Base-by-base conservation (phyloP, 2,113 vertebrate genomes). In the Poeciliopsis occidentalis region DNA sequence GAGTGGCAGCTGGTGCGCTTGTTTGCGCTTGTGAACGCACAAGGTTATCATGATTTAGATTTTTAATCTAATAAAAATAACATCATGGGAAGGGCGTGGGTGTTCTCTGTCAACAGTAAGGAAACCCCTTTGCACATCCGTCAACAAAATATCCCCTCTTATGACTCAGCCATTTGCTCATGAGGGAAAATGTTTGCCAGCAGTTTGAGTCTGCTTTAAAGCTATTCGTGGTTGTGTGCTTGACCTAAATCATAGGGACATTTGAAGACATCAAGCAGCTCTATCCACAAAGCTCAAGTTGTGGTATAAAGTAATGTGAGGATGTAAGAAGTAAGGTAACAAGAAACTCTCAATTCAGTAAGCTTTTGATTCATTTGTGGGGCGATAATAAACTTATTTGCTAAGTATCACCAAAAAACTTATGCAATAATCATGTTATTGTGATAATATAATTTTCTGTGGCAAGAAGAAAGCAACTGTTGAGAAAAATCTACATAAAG, bases 381-480 rank as follows among this genome's bases (percentile, higher is more conserved):
- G 8, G 51, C 22, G 62, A 65, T 66, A 73, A 69, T 61, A 29
- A 57, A 78, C 27, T 44, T 63, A 54, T 54, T 37, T 27, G 29
- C 60, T 71, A 64, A 80, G 60, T 70, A 63, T 47, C 29, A 64
- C 19, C 10, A 67, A 5, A 69, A 30, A 19, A 62, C 71, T 87
- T 83, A 85, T 31, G 71, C 73, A 90, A 86, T 60, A 60, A 67
- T 44, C 27, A 19, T 79, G 76, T 73, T 85, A 79, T 85, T 60
- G 70, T 60, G 76, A 84, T 88, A 84, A 85, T 76, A 51, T 87
- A 85, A 91, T 90, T 84, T 37, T 37, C 12, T 4, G 12, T 13
- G 44, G 22, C 51, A 54, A 24, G 51, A 54, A 54, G 22, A 54
- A 54, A 54, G 51, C 51, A 7, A 54, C 19, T 51, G 47, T 54